Base-by-base conservation (phyloP, 2,888 invertebrate species). In the Idaea dimidiata region DNA sequence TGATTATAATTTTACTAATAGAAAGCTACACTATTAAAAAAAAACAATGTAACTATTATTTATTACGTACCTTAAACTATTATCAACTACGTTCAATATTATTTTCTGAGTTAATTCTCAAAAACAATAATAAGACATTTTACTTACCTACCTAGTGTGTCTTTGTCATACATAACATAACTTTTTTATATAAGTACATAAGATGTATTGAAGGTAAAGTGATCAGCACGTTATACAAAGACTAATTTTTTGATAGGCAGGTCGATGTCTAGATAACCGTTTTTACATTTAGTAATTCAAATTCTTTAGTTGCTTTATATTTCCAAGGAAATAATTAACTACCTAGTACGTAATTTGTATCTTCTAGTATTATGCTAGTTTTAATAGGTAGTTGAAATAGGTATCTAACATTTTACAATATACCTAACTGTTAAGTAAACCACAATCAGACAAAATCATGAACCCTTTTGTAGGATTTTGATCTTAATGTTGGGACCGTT, bases 401-500 rank as follows among this genome's bases (percentile, higher is more conserved):
- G 72, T 67, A 75, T 63, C 63, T 65, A 66, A 64, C 24, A 24
- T 24, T 24, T 24, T 24, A 5, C 24, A 24, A 24, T 24, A 24
- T 24, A 24, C 24, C n/a, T n/a, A 24, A 24, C n/a, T n/a, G n/a
- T 24, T 24, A 24, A 24, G 24, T 24, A 24, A 43, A 63, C 63
- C 67, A 67, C 69, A 68, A 77, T 75, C 74, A 75, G 76, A 79
- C 74, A 75, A 75, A 76, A 71, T 66, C 75, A 74, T 73, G 67
- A 70, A 74, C 71, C 63, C 67, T 66, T 59, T 55, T 59, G 65
- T 61, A 58, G 54, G 65, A 57, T 61, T 56, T 56, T 18, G 18
- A 56, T 5, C 16, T 16, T 69, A 59, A 62, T 64, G 72, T 76
- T 81, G 82, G 82, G 87, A 87, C 87, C 86, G 17, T 56, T 18